A percentile compares a stretch with the other conserved stretches of the same genome.
Conservation (phyloP, 1,140 invertebrate genomes). For the Dreissena rostriformis region DNA sequence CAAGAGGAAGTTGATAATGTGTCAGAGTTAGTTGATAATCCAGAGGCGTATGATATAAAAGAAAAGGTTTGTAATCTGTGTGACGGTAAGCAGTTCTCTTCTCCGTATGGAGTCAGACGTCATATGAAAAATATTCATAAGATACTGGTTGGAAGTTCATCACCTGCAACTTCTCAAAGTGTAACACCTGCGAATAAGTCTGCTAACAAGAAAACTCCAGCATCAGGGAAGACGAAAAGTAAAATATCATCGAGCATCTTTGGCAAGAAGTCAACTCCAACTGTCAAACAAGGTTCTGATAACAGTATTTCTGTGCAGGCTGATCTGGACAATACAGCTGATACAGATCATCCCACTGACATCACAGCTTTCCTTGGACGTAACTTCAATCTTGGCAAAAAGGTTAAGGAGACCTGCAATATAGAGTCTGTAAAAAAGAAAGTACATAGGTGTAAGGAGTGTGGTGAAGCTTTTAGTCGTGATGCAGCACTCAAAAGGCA, state of each 20-base stretch:
- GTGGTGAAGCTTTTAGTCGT: conserved; percentile 38
- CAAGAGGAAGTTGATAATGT: conserved; percentile 5
- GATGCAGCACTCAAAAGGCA: conserved; percentile 42
- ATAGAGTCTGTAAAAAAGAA: conserved; percentile 44
- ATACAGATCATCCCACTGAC: not conserved
- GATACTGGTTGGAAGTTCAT: not conserved
- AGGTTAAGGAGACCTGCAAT: conserved; percentile 6
- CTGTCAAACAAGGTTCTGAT: too few relatives aligned
- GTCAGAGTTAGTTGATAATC: not conserved
- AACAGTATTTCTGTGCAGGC: not conserved
- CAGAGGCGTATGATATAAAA: not conserved
- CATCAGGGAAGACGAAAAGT: not conserved
- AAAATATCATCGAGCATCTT: not conserved
- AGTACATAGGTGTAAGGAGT: conserved; percentile 15
- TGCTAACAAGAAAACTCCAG: not conserved
- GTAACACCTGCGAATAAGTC: too few relatives aligned
- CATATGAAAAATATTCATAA: not conserved
- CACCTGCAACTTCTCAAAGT: too few relatives aligned
- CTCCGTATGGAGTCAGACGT: not conserved
- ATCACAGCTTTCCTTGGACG: conserved; percentile 33
- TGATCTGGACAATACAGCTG: not conserved
- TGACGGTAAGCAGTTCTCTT: not conserved
- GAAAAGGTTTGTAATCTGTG: not conserved
- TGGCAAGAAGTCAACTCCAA: not conserved
- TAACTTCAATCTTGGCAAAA: conserved; percentile 48